Conservation (phyloP, 2,113 vertebrate species). For the Coturnix japonica region DNA sequence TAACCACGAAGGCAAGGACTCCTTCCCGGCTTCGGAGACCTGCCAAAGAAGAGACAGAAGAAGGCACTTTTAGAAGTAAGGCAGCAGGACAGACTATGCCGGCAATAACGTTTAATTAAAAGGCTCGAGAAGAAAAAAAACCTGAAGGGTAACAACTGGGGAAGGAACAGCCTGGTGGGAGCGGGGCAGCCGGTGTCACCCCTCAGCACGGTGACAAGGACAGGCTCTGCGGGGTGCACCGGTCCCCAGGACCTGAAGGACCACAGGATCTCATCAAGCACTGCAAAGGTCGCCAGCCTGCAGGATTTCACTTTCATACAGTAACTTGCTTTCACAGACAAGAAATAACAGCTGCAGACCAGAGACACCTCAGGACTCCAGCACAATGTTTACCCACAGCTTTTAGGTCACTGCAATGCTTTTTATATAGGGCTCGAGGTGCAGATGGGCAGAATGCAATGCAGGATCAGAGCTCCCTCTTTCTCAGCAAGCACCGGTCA, state of each 20-base stretch:
- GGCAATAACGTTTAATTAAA: not conserved
- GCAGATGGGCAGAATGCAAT: not conserved
- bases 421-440: not conserved
- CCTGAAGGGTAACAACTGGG: not conserved
- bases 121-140: not conserved
- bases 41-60: slow-evolving; percentile 57
- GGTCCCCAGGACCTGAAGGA: not conserved
- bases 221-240: accelerated
- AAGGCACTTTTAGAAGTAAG: not conserved
- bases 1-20: slow-evolving; percentile 89
- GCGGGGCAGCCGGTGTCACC: not conserved
- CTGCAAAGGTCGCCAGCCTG: not conserved
- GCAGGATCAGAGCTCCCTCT: not conserved
- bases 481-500: not conserved
- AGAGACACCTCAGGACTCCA: not conserved
- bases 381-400: not conserved
- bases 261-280: not conserved
- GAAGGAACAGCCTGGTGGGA: not conserved
- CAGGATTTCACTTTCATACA: not conserved
- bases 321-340: not conserved
- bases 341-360: not conserved
- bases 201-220: accelerated
- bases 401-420: not conserved
- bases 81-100: not conserved
- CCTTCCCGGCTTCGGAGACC: slow-evolving; percentile 89